A percentile compares a stretch with the other conserved stretches of the same genome.
phyloP scores from a whole-genome alignment of 2,797 vertebrate genomes.

The Ara ararauna region DNA sequence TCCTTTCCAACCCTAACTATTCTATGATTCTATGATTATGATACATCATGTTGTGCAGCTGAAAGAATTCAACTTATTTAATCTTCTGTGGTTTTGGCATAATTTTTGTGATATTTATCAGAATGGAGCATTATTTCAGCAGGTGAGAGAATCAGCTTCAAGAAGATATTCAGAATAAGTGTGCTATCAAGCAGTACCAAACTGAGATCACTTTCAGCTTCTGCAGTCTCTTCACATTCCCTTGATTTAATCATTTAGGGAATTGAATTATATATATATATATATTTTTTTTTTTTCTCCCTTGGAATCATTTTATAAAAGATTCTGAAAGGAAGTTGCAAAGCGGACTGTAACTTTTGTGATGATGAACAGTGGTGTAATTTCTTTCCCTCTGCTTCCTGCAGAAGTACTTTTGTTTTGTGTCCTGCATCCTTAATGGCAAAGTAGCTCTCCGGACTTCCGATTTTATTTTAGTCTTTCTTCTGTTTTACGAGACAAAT shows the following conservation, averaged over 20 bases:
- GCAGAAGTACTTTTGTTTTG: neutral
- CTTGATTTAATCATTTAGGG: neutral
- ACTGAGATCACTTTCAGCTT: neutral
- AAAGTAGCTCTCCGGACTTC: neutral
- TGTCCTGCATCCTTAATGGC: neutral
- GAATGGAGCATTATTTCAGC: neutral
- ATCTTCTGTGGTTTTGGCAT: neutral
- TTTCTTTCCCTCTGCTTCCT: neutral
- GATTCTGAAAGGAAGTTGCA: neutral
- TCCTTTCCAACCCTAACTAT: too few relatives aligned
- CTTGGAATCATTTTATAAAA: neutral
- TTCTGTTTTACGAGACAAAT: neutral
- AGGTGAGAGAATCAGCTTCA: neutral
- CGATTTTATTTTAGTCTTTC: neutral
- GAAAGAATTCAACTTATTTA: neutral
- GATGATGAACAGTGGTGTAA: fast-evolving
- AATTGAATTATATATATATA: neutral
- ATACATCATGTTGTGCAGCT: neutral
- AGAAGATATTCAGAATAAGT: neutral
- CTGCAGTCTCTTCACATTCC: neutral
- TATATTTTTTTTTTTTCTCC: neutral
- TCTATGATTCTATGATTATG: neutral
- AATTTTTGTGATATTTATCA: neutral
- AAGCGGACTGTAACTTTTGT: neutral
- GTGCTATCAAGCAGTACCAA: neutral